Conservation (phyloP, 1,140 invertebrate species). For the Ooceraea biroi region DNA sequence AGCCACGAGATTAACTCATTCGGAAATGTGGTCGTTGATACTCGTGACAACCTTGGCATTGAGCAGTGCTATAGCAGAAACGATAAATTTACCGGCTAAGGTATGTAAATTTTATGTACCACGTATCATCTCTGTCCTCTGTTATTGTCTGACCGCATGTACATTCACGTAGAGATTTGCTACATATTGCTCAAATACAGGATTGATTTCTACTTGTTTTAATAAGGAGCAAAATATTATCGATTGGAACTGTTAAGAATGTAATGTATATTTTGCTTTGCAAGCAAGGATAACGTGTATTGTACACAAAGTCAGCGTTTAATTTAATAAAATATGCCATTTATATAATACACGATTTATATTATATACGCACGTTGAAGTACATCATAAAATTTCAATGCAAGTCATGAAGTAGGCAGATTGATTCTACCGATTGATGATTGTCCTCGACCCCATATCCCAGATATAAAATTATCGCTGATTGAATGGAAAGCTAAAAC, state of each 20-base stretch:
- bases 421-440: constrained; percentile 50
- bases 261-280: not conserved
- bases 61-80: constrained; percentile 25
- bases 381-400: constrained; percentile 36
- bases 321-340: constrained; percentile 22
- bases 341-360: not conserved
- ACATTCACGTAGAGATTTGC: not conserved
- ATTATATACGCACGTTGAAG: not conserved
- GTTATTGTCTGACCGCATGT: not conserved
- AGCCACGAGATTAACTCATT: not conserved
- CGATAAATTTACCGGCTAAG: constrained; percentile 50
- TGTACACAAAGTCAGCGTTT: not conserved
- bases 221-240: not conserved
- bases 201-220: too few species aligned
- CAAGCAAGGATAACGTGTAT: not conserved
- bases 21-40: constrained; percentile 55
- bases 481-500: constrained; percentile 37
- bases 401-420: constrained; percentile 32
- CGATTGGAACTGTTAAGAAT: not conserved
- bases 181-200: not conserved
- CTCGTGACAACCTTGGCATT: constrained; percentile 49
- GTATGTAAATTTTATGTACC: constrained; percentile 37
- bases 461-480: constrained; percentile 28
- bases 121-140: not conserved
- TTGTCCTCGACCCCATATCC: constrained; percentile 41